Evolutionary conservation across 2,888 invertebrate genomes (phyloP), one percentile per base, ranked within the genome.

Genomic region (Nomada ferruginata): DNA sequence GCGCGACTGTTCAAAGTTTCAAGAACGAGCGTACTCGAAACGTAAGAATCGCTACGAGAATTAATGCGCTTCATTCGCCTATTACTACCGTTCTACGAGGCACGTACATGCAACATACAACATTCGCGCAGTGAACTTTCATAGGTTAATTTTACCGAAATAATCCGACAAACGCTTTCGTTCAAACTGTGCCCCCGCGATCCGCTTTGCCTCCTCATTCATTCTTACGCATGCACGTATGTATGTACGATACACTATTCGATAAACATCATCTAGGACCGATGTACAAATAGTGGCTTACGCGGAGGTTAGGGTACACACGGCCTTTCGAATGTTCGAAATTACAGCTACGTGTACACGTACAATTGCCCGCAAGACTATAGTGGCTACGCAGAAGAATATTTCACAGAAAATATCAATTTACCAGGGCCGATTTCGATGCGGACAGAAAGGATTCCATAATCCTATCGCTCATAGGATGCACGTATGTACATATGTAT

Each of bases 401-500:
- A 15, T 50, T 52, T 36, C 11, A 2, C 29, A 23, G 5, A 3
- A 53, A 59, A 0, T 10, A 63, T 3, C 10, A 50, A 83, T 82
- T 88, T 89, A 92, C 92, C 89, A 90, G 74, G 44, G 79, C 88
- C 18, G 69, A 69, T 76, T 87, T 91, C 2, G 92, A 91, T 9
- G 83, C 76, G 5, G 55, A 63, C n/a, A 92, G 82, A 84, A 92
- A 92, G 18, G 83, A 59, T n/a, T 92, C 88, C 92, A 92, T 53
- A n/a, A 13, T 57, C 36, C 36, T 36, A 36, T 57, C 26, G 13
- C 26, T 53, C 9, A 9, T 26, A 57, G 7, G 57, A 4, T 23
- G 53, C n/a, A 53, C 53, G 53, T 50, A 53, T 53, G n/a, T 53
- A 53, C 53, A 20, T 50, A 53, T 53, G n/a, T 53, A 53, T 53